Evolutionary conservation across 2,113 vertebrate species (phyloP).

Genomic region (Pygoscelis antarcticus): DNA sequence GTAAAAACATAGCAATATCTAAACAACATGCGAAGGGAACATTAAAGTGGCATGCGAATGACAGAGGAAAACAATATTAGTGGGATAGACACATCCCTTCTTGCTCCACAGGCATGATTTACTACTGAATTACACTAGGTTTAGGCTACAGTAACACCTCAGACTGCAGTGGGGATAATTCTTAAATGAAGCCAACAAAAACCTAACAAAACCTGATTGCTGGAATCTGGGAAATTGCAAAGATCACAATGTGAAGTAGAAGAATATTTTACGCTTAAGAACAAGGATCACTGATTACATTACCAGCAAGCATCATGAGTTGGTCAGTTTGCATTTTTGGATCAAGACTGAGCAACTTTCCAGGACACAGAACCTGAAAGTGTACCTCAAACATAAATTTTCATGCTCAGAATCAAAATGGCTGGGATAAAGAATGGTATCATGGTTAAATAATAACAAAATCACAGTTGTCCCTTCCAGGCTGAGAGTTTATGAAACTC

Average conservation of each 20-base stretch:
- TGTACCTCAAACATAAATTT: background rate
- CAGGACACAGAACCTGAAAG: background rate
- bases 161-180: background rate
- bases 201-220: background rate
- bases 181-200: background rate
- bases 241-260: background rate
- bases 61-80: background rate
- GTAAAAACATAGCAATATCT: background rate
- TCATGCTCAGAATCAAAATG: background rate
- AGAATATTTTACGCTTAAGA: background rate
- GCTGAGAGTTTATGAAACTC: background rate
- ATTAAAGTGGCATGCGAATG: background rate
- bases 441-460: background rate
- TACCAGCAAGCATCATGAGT: background rate
- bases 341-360: background rate
- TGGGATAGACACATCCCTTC: background rate
- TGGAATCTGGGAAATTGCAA: background rate
- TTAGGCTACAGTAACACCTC: background rate
- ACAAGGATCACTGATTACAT: background rate
- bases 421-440: background rate
- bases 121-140: background rate
- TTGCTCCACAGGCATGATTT: background rate
- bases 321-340: background rate
- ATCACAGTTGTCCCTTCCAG: background rate
- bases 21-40: background rate